Evolutionary conservation across 2,888 invertebrate species (phyloP).

Genomic region (Theretra japonica): DNA sequence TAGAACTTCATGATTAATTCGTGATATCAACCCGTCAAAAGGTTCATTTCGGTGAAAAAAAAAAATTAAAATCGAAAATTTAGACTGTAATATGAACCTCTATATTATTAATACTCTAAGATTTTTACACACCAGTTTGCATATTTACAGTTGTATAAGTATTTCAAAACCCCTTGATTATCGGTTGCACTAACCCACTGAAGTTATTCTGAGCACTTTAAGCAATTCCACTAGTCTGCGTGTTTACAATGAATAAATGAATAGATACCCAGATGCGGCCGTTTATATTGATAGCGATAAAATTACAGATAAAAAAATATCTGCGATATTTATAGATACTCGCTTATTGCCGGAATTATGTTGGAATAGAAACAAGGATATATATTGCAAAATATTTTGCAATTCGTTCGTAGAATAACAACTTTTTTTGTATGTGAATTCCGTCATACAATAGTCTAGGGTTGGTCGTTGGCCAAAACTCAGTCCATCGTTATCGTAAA

Average conservation of each 20-base stretch:
- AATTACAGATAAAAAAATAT: constrained; percentile 8
- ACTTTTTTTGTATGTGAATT: not conserved
- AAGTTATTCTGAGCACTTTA: not conserved
- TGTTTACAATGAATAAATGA: not conserved
- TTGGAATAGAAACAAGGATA: not conserved
- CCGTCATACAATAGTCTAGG: not conserved
- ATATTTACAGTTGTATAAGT: not conserved
- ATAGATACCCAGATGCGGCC: not conserved
- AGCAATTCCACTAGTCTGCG: not conserved
- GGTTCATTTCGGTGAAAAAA: too few relatives aligned
- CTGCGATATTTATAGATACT: constrained; percentile 1
- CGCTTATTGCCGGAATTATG: not conserved
- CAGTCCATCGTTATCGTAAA: too few relatives aligned
- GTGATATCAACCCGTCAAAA: too few relatives aligned
- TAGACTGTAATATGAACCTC: too few relatives aligned
- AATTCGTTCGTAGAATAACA: not conserved
- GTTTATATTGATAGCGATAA: constrained; percentile 17
- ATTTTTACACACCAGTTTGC: not conserved
- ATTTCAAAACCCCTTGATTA: not conserved
- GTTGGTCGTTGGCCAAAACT: too few relatives aligned
- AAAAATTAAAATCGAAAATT: too few relatives aligned
- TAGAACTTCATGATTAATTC: too few relatives aligned
- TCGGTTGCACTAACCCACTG: not conserved
- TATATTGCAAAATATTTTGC: not conserved
- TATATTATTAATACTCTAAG: too few relatives aligned